phyloP scores from a whole-genome alignment of 2,888 invertebrate species.

The Conchocele bisecta region DNA sequence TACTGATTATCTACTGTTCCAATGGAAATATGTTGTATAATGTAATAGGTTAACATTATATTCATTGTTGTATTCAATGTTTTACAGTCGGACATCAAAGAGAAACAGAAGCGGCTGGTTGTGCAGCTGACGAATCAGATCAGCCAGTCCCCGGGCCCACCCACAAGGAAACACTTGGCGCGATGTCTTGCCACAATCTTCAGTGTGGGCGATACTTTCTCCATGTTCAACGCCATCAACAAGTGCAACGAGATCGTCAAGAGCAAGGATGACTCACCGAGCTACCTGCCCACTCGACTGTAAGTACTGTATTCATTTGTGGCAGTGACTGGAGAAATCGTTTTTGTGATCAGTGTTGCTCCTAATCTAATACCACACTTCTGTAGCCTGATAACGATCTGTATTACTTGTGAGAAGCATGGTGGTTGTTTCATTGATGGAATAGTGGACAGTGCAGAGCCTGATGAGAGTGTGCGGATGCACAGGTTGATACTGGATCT shows the following conservation, averaged over 20 bases:
- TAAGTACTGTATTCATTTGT: no score
- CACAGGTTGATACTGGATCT: no score
- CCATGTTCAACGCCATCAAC: constrained; percentile 98
- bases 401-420: no score
- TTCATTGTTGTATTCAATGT: constrained; percentile 31
- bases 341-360: no score
- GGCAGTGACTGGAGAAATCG: no score
- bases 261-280: constrained; percentile 98
- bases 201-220: constrained; percentile 98
- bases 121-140: constrained; percentile 96
- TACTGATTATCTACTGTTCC: not conserved
- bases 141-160: constrained; percentile 92
- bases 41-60: not conserved
- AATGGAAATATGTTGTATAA: not conserved
- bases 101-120: constrained; percentile 96
- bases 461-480: no score
- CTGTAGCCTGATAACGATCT: no score
- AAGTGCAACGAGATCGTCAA: constrained; percentile 98
- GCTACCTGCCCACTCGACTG: constrained; percentile 96
- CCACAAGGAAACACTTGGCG: constrained; percentile 95
- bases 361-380: no score
- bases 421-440: no score
- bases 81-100: constrained; percentile 96
- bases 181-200: constrained; percentile 96
- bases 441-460: no score